phyloP scores from a whole-genome alignment of 2,797 vertebrate species.

The Coregonus ussuriensis region DNA sequence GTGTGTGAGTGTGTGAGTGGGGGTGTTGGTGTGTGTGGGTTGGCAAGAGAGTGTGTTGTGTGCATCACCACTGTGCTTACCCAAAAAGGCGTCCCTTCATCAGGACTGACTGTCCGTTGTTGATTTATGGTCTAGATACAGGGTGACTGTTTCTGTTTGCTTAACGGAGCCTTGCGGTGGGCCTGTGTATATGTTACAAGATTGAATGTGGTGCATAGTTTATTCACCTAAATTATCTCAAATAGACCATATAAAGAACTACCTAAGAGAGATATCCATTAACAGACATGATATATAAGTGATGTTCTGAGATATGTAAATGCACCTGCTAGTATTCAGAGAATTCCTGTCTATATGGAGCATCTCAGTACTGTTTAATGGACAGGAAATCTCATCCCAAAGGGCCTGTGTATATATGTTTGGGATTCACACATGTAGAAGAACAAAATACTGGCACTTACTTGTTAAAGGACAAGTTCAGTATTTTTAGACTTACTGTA shows the following conservation, averaged over 20 bases:
- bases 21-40: not conserved
- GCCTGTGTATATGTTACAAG: too few relatives aligned
- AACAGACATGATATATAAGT: too few relatives aligned
- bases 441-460: not conserved
- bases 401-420: not conserved
- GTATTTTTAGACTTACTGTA: too few relatives aligned
- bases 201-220: too few relatives aligned
- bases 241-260: too few relatives aligned
- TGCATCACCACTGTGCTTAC: not conserved
- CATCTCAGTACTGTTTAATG: slow-evolving; percentile 20
- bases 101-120: not conserved
- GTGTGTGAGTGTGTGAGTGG: not conserved
- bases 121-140: not conserved
- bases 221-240: too few relatives aligned
- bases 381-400: not conserved
- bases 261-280: too few relatives aligned
- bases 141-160: too few relatives aligned
- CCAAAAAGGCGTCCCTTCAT: too few relatives aligned
- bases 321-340: too few relatives aligned
- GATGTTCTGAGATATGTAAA: too few relatives aligned
- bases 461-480: not conserved
- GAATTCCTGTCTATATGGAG: not conserved
- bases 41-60: not conserved
- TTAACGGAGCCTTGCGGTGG: too few relatives aligned
- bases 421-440: slow-evolving; percentile 24